These are phyloP conservation scores for Seladonia tumulorum DNA, from an alignment of 2,888 invertebrate species.

Conservation along the genomic window DNA sequence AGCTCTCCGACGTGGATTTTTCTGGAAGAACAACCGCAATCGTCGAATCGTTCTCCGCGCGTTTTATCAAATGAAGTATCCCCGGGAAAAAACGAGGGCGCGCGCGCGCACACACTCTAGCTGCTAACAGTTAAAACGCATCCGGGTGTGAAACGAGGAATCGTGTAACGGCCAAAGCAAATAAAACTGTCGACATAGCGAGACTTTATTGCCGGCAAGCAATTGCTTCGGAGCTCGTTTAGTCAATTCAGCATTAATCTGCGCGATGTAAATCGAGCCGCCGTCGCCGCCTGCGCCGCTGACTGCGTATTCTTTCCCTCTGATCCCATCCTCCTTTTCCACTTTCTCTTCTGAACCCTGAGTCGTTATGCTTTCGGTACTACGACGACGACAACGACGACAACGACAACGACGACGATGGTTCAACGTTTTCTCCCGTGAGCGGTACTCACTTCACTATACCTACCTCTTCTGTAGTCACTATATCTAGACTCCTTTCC, in stretches of 20 bases:
- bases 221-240: constrained; percentile 61
- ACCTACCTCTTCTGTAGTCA: background rate
- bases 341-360: background rate
- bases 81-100: constrained; percentile 8
- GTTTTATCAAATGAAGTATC: constrained; percentile 47
- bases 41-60: constrained; percentile 38
- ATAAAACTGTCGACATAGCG: constrained; percentile 64
- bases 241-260: constrained; percentile 63
- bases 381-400: constrained; percentile 4
- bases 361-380: constrained; percentile 30
- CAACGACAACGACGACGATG: background rate
- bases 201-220: constrained; percentile 58
- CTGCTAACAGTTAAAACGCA: constrained; percentile 53
- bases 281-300: background rate
- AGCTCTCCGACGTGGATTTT: constrained; percentile 43
- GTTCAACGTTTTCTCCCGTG: background rate
- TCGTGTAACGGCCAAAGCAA: constrained; percentile 56
- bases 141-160: constrained; percentile 56
- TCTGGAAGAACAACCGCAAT: constrained; percentile 47
- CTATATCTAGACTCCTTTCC: constrained; percentile 31
- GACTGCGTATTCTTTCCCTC: constrained; percentile 13
- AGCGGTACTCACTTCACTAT: background rate
- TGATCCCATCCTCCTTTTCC: background rate
- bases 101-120: background rate
- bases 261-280: constrained; percentile 44